phyloP scores from a whole-genome alignment of 2,888 invertebrate genomes.

The Elysia crispata region DNA sequence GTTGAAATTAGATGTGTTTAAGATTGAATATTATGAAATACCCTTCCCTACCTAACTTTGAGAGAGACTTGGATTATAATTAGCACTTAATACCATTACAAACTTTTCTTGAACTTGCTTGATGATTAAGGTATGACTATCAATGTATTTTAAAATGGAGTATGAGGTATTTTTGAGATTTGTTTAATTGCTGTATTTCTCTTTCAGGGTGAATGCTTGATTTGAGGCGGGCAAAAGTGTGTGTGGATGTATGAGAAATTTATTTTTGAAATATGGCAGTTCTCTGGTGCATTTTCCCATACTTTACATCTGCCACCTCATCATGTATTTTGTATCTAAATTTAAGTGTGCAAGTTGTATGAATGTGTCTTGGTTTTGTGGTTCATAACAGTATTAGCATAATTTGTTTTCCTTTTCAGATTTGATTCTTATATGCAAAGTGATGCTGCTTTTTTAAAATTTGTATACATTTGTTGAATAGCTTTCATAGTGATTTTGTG shows the following conservation, averaged over 20 bases:
- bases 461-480: too few relatives aligned
- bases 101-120: too few relatives aligned
- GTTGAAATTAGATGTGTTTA: too few relatives aligned
- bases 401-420: background rate
- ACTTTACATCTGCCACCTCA: background rate
- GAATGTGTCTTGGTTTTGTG: background rate
- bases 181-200: background rate
- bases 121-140: too few relatives aligned
- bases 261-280: background rate
- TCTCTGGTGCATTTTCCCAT: slow-evolving; percentile 6
- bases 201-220: background rate
- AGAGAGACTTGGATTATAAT: too few relatives aligned
- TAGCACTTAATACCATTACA: too few relatives aligned
- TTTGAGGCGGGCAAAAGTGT: background rate
- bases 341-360: background rate
- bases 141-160: too few relatives aligned
- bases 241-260: too few relatives aligned
- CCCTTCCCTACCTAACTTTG: too few relatives aligned
- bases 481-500: background rate
- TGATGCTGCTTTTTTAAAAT: too few relatives aligned
- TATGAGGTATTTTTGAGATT: background rate
- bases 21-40: too few relatives aligned
- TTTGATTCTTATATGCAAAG: background rate
- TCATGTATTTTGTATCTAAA: background rate
- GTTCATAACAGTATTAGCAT: background rate